Base-by-base conservation (phyloP, 2,113 vertebrate genomes). In the Irena cyanogastra region DNA sequence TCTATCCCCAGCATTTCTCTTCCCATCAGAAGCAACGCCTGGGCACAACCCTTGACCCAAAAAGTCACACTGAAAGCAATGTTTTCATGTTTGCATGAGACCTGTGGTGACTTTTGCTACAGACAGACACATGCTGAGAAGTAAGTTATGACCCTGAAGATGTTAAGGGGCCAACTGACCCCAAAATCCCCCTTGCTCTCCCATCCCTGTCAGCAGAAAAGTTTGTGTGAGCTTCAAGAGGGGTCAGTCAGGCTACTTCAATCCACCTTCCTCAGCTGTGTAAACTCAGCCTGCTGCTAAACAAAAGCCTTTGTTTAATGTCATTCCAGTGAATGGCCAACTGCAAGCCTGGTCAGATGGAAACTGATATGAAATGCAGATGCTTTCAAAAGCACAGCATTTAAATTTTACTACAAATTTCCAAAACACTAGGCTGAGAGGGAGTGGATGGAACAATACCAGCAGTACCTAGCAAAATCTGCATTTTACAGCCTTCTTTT, bases 271-370 rank as follows among this genome's bases (percentile, higher is more conserved):
- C 82, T 93, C 95, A 95, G 80, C 89, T 95, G 89, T 94, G 93
- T 91, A 96, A 52, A 83, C 91, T 94, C 72, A 74, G 68, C 21
- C 66, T 60, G 24, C 77, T 81, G 78, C 56, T 76, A n/a, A 95
- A 96, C 93, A 94, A 92, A 95, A 91, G 89, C 94, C 49, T 97
- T 96, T 96, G 87, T 95, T 93, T 92, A 63, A 81, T 52, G 52
- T 44, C 47, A 81, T 61, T 75, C 42, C 74, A 75, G 31, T 59
- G 47, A 94, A 89, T 49, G 87, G 41, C 76, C 91, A 93, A 70
- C 74, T 90, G n/a, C 65, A 72, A 78, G 71, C 35, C 79, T 91
- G 89, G n/a, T 81, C 86, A 94, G 77, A 91, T 91, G 83, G 80
- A 82, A 95, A 82, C 82, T 72, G 90, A 85, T 90, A 94, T n/a